Percentiles rank a stretch among this genome's conserved stretches.
Conservation (phyloP, 2,888 invertebrate genomes). For the Thereva nobilitata region DNA sequence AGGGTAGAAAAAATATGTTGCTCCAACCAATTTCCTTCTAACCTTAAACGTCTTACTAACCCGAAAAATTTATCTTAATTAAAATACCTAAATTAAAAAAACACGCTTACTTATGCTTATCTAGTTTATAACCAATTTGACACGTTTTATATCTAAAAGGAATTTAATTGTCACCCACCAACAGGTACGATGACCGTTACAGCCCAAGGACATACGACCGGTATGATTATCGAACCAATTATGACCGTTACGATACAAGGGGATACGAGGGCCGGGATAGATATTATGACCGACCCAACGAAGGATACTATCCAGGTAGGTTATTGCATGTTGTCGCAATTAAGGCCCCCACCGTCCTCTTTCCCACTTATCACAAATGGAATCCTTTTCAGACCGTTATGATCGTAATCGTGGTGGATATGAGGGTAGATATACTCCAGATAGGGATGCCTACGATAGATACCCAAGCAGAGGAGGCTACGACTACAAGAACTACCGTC, state of each 20-base stretch:
- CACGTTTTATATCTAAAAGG: too few species aligned
- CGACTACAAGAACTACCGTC: conserved; percentile 57
- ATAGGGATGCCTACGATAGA: conserved; percentile 53
- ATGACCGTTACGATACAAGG: conserved; percentile 48
- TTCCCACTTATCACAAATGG: conserved; percentile 10
- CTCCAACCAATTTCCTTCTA: too few species aligned
- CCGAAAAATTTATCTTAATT: too few species aligned
- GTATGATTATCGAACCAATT: conserved; percentile 37
- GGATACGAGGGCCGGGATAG: conserved; percentile 55
- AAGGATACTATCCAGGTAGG: conserved; percentile 46
- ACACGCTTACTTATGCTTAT: too few species aligned
- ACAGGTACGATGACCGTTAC: conserved; percentile 23
- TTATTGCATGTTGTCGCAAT: conserved; percentile 8
- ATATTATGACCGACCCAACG: conserved; percentile 49
- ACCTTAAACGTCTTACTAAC: too few species aligned
- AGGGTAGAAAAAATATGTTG: too few species aligned
- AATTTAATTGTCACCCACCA: neutral
- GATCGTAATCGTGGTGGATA: conserved; percentile 49
- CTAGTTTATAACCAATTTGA: too few species aligned
- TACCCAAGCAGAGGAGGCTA: conserved; percentile 51
- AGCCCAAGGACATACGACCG: conserved; percentile 45
- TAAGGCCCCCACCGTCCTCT: neutral
- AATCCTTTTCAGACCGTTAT: conserved; percentile 49
- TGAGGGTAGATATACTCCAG: conserved; percentile 48
- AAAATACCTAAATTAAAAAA: too few species aligned